phyloP scores from a whole-genome alignment of 1,140 invertebrate species.

The Leptinotarsa defecta region DNA sequence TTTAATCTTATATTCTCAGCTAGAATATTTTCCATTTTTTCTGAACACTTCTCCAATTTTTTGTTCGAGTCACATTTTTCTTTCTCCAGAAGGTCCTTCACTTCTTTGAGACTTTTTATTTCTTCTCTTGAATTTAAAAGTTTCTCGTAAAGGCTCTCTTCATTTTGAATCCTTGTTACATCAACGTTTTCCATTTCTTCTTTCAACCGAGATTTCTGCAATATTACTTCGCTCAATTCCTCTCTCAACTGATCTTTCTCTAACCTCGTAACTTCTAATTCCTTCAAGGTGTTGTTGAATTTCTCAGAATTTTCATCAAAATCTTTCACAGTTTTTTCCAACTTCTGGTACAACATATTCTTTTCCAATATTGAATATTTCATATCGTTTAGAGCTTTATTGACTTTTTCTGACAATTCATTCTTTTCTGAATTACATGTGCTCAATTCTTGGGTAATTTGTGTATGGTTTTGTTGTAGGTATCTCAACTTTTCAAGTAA shows the following conservation, averaged over 20 bases:
- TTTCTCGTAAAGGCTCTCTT: not conserved
- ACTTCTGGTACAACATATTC: not conserved
- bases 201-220: not conserved
- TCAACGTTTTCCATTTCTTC: not conserved
- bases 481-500: not conserved
- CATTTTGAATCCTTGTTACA: no score
- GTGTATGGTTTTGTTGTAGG: not conserved
- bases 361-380: not conserved
- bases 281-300: not conserved
- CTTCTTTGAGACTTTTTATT: not conserved
- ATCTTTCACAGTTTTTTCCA: not conserved
- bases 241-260: not conserved
- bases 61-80: not conserved
- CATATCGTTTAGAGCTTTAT: not conserved
- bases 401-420: not conserved
- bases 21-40: slow-evolving; percentile 13
- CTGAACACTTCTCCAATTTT: slow-evolving; percentile 1
- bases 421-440: slow-evolving; percentile 1
- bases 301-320: not conserved
- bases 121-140: not conserved
- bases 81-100: no score
- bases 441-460: not conserved
- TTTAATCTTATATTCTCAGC: slow-evolving; percentile 12
- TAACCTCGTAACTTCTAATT: not conserved
- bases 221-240: not conserved